These are phyloP conservation scores for Ianthella basta DNA, from an alignment of 37 sponge, comb jelly and placozoan genomes.

Conservation along the genomic window DNA sequence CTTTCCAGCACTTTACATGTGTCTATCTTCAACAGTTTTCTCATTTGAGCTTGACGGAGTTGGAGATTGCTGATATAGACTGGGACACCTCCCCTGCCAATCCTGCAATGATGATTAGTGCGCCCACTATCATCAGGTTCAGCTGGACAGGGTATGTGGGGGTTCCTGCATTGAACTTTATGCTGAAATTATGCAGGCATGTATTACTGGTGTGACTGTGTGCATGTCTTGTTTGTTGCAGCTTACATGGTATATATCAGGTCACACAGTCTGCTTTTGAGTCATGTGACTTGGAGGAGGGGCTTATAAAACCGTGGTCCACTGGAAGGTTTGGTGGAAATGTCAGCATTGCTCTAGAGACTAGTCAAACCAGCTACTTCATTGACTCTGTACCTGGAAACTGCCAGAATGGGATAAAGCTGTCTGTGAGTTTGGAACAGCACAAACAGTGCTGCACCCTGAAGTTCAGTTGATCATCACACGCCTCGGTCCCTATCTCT, in stretches of 20 bases:
- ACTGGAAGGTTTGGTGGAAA: slow-evolving; percentile 20
- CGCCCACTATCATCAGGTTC: slow-evolving; percentile 26
- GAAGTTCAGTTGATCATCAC: neutral
- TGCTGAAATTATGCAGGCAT: neutral
- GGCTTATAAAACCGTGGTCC: slow-evolving; percentile 26
- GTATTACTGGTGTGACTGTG: neutral
- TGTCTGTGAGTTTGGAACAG: slow-evolving; percentile 37
- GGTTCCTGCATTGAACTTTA: neutral
- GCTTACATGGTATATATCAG: slow-evolving; percentile 56
- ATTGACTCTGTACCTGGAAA: slow-evolving; percentile 58
- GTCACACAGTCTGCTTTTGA: slow-evolving; percentile 43
- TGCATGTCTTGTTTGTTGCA: slow-evolving; percentile 14
- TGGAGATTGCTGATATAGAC: neutral
- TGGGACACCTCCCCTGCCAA: slow-evolving; percentile 29
- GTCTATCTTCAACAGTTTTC: neutral
- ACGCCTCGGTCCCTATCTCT: neutral
- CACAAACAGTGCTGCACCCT: no score
- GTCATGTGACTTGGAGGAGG: slow-evolving; percentile 54
- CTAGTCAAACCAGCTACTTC: slow-evolving; percentile 63
- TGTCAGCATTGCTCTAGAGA: slow-evolving; percentile 19
- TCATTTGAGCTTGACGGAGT: neutral
- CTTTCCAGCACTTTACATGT: neutral
- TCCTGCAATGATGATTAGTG: neutral
- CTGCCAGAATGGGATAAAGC: slow-evolving; percentile 60
- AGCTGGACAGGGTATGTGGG: slow-evolving; percentile 72